Base-by-base conservation (phyloP, 2,888 invertebrate genomes). In the Imbricaverruca yamaguchii region DNA sequence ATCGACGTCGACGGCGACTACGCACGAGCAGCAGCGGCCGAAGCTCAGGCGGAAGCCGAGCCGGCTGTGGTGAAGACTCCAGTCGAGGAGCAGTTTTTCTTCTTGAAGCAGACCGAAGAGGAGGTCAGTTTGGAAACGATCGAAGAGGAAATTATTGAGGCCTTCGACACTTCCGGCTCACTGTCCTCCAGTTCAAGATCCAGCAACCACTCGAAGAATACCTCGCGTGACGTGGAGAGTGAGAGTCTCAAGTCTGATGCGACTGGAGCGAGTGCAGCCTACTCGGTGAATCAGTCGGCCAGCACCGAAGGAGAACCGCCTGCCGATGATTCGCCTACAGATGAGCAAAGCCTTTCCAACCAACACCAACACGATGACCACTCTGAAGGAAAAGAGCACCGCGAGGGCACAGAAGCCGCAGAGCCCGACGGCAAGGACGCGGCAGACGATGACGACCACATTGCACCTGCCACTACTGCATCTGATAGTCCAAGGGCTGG, bases 131-230 rank as follows among this genome's bases (percentile, higher is more conserved):
- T 74, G 8, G 74, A 74, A 10, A 74, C 74, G 18, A 74, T 74
- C 55, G 74, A 74, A 21, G 74, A 74, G 21, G 74, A 55, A 55
- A 74, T 74, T 21, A 55, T 53, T 9, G 74, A 74, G 74, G 74
- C 74, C 12, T 74, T 74, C 55, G 74, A 74, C 39, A 23, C 55
- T 0, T 74, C 53, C 55, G 21, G 18, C 55, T 74, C 69, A 7
- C 39, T 39, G 15, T 23, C 11, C 55, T 23, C 11, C 74, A 74
- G 74, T 18, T 55, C 53, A 0, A 74, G 53, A 23, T 74, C 74
- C 53, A 74, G 55, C 74, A 74, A 55, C 55, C 18, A 10, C 55
- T 74, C 74, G 1, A 74, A 74, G 55, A 74, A 74, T 55, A 74
- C 74, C 21, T 74, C 74, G 53, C 53, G 74, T 9, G 74, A 74